Base-by-base conservation (phyloP, 2,113 vertebrate species). In the Ceyx cyanopectus region DNA sequence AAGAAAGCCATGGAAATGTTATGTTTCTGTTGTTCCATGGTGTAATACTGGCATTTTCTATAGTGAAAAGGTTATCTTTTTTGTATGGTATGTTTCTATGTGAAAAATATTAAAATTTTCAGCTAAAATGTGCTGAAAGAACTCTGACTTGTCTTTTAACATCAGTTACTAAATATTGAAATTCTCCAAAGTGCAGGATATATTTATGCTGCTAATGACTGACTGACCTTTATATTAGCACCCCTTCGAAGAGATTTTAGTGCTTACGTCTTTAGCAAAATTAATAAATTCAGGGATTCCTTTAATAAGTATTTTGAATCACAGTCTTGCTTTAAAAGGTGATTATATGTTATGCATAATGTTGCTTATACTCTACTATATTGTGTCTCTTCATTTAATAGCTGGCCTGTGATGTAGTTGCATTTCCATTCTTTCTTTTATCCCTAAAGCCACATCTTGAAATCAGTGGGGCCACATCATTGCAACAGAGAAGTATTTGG, bases 191-290 rank as follows among this genome's bases (percentile, higher is more conserved):
- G 81, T 50, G 68, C 87, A 78, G 75, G 63, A 69, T 91, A 19
- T 81, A 50, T 93, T 80, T 67, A 9, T 41, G 72, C 40, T 87
- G 48, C 79, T 85, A 85, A 92, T 93, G 72, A 77, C 79, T 87
- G 89, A 85, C 78, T 78, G 89, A 96, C 92, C 92, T 92, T 95
- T 89, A 37, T 92, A 80, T 93, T 95, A 92, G 85, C 92, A 94
- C 75, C 85, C 85, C 89, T 91, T 94, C 0, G 21, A 85, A 91
- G 89, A 6, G 61, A 80, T 63, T 92, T 95, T 82, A 85, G 92
- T 94, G 90, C 82, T 96, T 94, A 73, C 75, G 94, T 93, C 91
- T 87, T 85, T 22, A 96, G 75, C 66, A 66, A 91, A 91, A 95
- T 94, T 92, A 96, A 87, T 94, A 83, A 89, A 94, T 91, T 77